Evolutionary conservation across 2,888 invertebrate genomes (phyloP).

Genomic region (Acleris holmiana): DNA sequence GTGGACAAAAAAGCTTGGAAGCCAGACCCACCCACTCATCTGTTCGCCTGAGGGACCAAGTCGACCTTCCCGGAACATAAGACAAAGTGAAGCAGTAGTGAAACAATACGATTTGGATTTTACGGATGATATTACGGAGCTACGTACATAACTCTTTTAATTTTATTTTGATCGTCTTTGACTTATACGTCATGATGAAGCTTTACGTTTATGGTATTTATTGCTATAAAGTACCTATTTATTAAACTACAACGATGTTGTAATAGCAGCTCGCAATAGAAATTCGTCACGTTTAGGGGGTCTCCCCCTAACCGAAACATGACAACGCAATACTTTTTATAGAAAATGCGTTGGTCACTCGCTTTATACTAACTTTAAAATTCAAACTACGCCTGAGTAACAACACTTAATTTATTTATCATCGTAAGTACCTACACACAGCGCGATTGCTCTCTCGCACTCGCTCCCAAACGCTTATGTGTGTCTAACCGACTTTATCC

Average conservation of each 20-base stretch:
- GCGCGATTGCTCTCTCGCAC: too few species aligned
- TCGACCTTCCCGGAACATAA: constrained; percentile 32
- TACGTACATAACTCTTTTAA: not conserved
- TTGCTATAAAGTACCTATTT: not conserved
- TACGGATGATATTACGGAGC: not conserved
- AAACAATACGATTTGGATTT: not conserved
- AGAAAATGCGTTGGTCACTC: not conserved
- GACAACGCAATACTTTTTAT: constrained; percentile 7
- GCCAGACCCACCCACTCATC: constrained; percentile 32
- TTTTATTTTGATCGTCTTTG: too few species aligned
- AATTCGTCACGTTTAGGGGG: constrained; percentile 12
- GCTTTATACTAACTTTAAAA: not conserved
- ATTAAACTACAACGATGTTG: not conserved
- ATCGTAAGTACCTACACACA: too few species aligned
- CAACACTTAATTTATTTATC: too few species aligned
- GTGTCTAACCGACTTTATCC: too few species aligned
- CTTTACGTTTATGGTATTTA: too few species aligned
- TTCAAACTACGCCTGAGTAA: not conserved
- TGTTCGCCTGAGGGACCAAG: constrained; percentile 26
- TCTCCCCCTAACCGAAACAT: constrained; percentile 11
- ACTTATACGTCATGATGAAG: too few species aligned
- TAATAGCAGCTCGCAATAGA: not conserved
- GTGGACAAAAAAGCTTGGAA: constrained; percentile 36
- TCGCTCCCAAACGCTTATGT: too few species aligned
- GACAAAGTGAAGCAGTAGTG: constrained; percentile 7